Evolutionary conservation across 1,140 invertebrate genomes (phyloP).

Genomic region (Eciton burchellii): DNA sequence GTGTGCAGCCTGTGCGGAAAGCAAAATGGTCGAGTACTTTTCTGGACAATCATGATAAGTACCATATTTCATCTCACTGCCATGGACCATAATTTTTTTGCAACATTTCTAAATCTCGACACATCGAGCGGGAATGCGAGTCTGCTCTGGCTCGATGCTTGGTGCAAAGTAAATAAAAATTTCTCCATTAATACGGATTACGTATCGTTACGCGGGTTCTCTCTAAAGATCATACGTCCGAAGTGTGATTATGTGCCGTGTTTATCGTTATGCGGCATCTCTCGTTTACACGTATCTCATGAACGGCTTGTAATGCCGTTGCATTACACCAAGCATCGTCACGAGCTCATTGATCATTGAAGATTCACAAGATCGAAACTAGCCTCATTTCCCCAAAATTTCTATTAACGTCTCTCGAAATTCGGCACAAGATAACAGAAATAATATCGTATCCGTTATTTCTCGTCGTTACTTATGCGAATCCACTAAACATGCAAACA

Average conservation of each 20-base stretch:
- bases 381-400: neutral
- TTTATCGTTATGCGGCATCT: neutral
- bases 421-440: slow-evolving; percentile 54
- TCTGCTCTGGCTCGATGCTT: slow-evolving; percentile 41
- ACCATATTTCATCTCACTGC: slow-evolving; percentile 60
- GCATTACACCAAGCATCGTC: slow-evolving; percentile 19
- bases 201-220: neutral
- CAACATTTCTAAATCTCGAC: slow-evolving; percentile 48
- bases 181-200: neutral
- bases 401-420: slow-evolving; percentile 53
- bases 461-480: slow-evolving; percentile 26
- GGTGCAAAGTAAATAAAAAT: slow-evolving; percentile 40
- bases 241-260: neutral
- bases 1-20: slow-evolving; percentile 55
- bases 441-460: slow-evolving; percentile 2
- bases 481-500: slow-evolving; percentile 42
- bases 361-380: slow-evolving; percentile 1
- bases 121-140: slow-evolving; percentile 51
- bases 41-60: slow-evolving; percentile 57
- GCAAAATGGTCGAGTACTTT: slow-evolving; percentile 50
- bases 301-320: neutral
- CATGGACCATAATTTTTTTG: slow-evolving; percentile 45
- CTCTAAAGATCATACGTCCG: slow-evolving; percentile 13
- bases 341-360: neutral
- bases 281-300: neutral